These are phyloP conservation scores for Montipora capricornis DNA, from an alignment of 64 coral and sea anemone species.

Conservation along the genomic window DNA sequence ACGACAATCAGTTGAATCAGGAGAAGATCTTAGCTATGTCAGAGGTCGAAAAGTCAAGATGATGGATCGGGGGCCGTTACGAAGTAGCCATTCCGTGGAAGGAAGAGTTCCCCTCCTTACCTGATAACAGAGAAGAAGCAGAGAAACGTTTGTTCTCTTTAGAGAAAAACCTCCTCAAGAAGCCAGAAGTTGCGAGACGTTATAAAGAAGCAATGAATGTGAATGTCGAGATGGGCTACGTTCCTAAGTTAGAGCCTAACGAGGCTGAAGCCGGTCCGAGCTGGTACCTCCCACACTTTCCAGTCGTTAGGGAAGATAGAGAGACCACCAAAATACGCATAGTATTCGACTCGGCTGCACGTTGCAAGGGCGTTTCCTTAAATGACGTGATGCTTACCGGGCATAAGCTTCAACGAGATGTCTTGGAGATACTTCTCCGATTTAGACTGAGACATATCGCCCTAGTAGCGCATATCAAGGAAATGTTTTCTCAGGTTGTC, in stretches of 20 bases:
- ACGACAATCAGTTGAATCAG: background rate
- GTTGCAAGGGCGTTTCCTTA: conserved; percentile 21
- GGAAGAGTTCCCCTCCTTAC: conserved; percentile 30
- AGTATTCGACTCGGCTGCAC: conserved; percentile 57
- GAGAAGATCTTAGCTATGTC: conserved; percentile 33
- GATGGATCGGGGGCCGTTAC: conserved; percentile 34
- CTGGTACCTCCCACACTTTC: conserved; percentile 62
- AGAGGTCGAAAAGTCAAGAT: conserved; percentile 26
- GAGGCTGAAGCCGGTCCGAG: background rate
- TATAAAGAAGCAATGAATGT: conserved; percentile 44
- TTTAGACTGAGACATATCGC: conserved; percentile 36
- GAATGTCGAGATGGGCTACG: conserved; percentile 49
- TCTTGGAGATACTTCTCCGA: conserved; percentile 26
- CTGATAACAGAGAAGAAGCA: conserved; percentile 28
- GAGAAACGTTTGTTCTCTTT: conserved; percentile 50
- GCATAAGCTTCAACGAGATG: conserved; percentile 51
- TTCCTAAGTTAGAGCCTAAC: conserved; percentile 5
- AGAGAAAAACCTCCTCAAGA: background rate
- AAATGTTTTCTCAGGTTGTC: conserved; percentile 66
- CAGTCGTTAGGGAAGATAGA: conserved; percentile 38
- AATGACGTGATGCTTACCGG: conserved; percentile 46
- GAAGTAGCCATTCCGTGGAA: conserved; percentile 73
- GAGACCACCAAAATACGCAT: conserved; percentile 46
- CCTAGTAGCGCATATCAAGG: conserved; percentile 46
- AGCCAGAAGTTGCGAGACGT: conserved; percentile 27